Evolutionary conservation across 2,888 invertebrate genomes (phyloP).

Genomic region (Philaethria dido): DNA sequence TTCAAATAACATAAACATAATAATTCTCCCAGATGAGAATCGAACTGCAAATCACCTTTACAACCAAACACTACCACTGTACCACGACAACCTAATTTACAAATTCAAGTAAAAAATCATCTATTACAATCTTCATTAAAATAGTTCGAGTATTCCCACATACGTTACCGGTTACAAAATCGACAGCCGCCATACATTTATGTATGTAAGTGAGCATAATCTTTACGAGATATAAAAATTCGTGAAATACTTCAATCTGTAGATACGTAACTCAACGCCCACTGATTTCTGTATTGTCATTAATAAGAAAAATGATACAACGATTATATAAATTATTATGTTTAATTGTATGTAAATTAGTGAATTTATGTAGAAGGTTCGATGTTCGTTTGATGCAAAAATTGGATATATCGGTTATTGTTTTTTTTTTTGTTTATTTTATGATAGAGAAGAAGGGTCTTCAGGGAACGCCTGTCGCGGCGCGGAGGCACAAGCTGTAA

Average conservation of each 20-base stretch:
- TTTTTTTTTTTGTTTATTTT: too few species aligned
- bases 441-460: too few species aligned
- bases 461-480: too few species aligned
- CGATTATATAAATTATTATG: neutral
- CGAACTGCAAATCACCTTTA: too few species aligned
- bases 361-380: neutral
- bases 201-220: constrained; percentile 25
- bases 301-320: constrained; percentile 13
- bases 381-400: neutral
- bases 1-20: too few species aligned
- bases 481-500: too few species aligned
- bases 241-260: constrained; percentile 20
- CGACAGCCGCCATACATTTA: constrained; percentile 7
- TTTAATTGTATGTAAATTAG: neutral
- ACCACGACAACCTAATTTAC: neutral
- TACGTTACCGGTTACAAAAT: constrained; percentile 22
- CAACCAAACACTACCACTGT: neutral
- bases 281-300: constrained; percentile 25
- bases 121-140: constrained; percentile 14
- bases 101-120: constrained; percentile 13
- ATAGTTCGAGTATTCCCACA: constrained; percentile 19
- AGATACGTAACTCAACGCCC: constrained; percentile 28
- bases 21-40: too few species aligned
- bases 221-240: constrained; percentile 17
- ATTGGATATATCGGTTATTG: neutral